phyloP scores from a whole-genome alignment of 2,888 invertebrate species.

The Cremastinae sp. region DNA sequence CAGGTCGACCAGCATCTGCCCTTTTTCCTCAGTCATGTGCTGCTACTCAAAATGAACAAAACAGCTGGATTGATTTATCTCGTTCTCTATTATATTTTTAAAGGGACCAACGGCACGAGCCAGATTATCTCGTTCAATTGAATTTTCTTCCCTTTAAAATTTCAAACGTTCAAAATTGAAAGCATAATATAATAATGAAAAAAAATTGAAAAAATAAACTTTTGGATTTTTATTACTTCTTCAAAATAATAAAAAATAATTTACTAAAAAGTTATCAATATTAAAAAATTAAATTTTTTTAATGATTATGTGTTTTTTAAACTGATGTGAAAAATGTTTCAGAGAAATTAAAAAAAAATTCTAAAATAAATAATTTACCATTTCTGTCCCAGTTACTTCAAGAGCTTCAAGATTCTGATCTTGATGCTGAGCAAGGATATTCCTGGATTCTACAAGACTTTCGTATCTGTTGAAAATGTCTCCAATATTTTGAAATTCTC shows the following conservation, averaged over 20 bases:
- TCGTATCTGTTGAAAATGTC: conserved; percentile 86
- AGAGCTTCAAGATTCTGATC: conserved; percentile 82
- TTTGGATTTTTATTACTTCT: too few relatives aligned
- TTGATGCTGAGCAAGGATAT: conserved; percentile 82
- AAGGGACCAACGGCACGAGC: too few relatives aligned
- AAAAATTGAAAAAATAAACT: too few relatives aligned
- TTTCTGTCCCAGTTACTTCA: conserved; percentile 83
- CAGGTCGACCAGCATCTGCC: conserved; percentile 84
- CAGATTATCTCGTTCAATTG: too few relatives aligned
- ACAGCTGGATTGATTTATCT: not conserved
- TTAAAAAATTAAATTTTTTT: too few relatives aligned
- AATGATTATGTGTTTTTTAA: too few relatives aligned
- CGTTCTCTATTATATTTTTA: too few relatives aligned
- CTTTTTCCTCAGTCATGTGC: conserved; percentile 83
- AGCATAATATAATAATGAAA: too few relatives aligned
- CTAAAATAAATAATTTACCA: conserved; percentile 70
- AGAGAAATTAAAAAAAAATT: conserved; percentile 21
- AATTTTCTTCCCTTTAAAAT: too few relatives aligned
- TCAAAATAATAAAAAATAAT: too few relatives aligned
- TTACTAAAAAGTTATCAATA: too few relatives aligned
- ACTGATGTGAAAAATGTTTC: not conserved
- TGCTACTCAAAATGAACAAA: conserved; percentile 64
- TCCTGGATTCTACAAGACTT: conserved; percentile 83
- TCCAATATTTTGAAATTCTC: conserved; percentile 83
- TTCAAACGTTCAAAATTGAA: too few relatives aligned